Percentiles rank a stretch among this genome's conserved stretches.
Conservation (phyloP, 2,797 vertebrate genomes). For the Chloroceryle amazona region DNA sequence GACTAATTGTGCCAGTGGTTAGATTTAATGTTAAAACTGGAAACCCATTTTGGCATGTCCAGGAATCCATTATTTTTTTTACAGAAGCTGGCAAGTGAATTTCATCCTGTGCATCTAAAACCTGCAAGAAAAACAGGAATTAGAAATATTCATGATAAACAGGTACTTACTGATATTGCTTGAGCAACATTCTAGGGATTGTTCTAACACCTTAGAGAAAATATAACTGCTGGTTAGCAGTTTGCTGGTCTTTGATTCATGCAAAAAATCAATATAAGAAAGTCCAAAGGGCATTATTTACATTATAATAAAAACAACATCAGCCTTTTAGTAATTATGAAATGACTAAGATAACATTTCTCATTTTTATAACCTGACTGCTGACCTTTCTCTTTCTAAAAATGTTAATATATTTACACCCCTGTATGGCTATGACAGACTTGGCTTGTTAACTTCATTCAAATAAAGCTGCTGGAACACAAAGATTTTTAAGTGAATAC, state of each 20-base stretch:
- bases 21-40: slow-evolving; percentile 82
- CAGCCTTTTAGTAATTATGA: not conserved
- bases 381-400: not conserved
- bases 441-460: not conserved
- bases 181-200: not conserved
- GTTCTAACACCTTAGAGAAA: not conserved
- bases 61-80: slow-evolving; percentile 85
- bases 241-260: not conserved
- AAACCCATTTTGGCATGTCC: slow-evolving; percentile 81
- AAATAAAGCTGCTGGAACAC: not conserved
- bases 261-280: not conserved
- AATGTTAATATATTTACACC: not conserved
- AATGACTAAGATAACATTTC: not conserved
- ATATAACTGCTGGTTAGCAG: not conserved
- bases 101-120: slow-evolving; percentile 78
- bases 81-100: slow-evolving; percentile 79
- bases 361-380: not conserved
- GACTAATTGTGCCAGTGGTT: slow-evolving; percentile 76
- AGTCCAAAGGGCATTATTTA: not conserved
- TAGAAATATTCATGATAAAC: not conserved
- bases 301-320: not conserved
- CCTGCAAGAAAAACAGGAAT: slow-evolving; percentile 66
- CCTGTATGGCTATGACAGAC: not conserved
- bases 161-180: not conserved
- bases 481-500: not conserved